Percentiles rank a stretch among this genome's conserved stretches.
phyloP scores from a whole-genome alignment of 2,888 invertebrate genomes.

The Aelia acuminata region DNA sequence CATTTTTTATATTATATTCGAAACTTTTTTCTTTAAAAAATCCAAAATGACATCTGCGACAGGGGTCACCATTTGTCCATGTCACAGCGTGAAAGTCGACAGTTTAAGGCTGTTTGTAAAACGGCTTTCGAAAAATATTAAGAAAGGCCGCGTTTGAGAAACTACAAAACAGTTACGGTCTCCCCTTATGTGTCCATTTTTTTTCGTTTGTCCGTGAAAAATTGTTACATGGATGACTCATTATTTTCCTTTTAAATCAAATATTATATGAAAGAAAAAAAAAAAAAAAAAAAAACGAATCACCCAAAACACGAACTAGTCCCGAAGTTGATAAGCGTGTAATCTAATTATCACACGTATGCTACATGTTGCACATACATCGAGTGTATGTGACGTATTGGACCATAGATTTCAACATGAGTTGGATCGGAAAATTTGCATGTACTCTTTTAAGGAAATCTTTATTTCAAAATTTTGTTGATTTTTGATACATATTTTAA shows the following conservation, averaged over 20 bases:
- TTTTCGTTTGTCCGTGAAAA: conserved; percentile 44
- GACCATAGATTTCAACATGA: neutral
- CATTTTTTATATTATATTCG: neutral
- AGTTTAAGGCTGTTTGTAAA: conserved; percentile 52
- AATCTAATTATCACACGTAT: neutral
- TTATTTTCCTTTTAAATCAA: conserved; percentile 47
- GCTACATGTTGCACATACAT: neutral
- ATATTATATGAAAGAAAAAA: conserved; percentile 16
- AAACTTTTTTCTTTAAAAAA: neutral
- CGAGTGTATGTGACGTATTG: neutral
- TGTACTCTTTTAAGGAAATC: neutral
- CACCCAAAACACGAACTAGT: conserved; percentile 16
- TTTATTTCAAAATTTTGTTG: neutral
- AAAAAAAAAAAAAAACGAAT: conserved; percentile 15
- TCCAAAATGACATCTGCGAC: neutral
- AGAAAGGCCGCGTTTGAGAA: conserved; percentile 52
- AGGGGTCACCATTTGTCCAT: conserved; percentile 10
- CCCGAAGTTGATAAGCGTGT: neutral
- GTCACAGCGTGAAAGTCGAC: conserved; percentile 38
- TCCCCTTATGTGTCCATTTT: conserved; percentile 41
- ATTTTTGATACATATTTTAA: neutral
- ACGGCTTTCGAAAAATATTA: conserved; percentile 51
- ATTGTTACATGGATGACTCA: conserved; percentile 43
- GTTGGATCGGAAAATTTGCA: neutral
- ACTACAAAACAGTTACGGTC: neutral